Base-by-base conservation (phyloP, 2,113 vertebrate genomes). In the Kobus ellipsiprymnus region DNA sequence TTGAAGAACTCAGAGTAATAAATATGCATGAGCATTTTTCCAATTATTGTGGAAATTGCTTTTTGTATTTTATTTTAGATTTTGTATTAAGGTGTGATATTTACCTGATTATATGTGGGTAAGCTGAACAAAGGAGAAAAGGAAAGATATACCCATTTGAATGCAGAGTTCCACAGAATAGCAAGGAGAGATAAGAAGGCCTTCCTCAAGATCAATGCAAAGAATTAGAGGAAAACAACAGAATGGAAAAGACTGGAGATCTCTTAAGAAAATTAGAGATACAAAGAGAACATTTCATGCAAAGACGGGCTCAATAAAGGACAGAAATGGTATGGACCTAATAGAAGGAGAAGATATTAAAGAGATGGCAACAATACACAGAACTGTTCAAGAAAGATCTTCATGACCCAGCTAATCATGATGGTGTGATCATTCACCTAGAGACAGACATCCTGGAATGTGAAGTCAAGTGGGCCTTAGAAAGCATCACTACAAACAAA, bases 1-100 rank as follows among this genome's bases (percentile, higher is more conserved):
- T 89, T 90, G 30, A 67, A 91, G 30, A 85, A 98, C 13, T 60
- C 6, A 54, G 5, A 59, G 36, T 77, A 81, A 98, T 95, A 97
- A 86, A 96, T 96, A 92, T 97, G 64, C 77, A 96, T 93, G 33
- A 94, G 3, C 33, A 96, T 92, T 97, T 97, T 94, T 81, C 64
- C 64, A 96, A 97, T 98, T 97, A 95, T 95, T 93, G 33, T 86
- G 7, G 50, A 95, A 97, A 98, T 94, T 95, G 17, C 36, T 94
- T 96, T 95, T 94, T 94, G 40, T 88, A 94, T 94, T 97, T 87
- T 97, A 96, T 96, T 95, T 96, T 83, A 40, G 44, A 92, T 90
- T 94, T 87, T 91, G 44, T 71, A 36, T 84, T 90, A 96, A 96
- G 52, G 57, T 92, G 19, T 87, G 94, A 87, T 81, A 92, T 97